Conservation (phyloP, 2,113 vertebrate genomes). For the Natator depressus region DNA sequence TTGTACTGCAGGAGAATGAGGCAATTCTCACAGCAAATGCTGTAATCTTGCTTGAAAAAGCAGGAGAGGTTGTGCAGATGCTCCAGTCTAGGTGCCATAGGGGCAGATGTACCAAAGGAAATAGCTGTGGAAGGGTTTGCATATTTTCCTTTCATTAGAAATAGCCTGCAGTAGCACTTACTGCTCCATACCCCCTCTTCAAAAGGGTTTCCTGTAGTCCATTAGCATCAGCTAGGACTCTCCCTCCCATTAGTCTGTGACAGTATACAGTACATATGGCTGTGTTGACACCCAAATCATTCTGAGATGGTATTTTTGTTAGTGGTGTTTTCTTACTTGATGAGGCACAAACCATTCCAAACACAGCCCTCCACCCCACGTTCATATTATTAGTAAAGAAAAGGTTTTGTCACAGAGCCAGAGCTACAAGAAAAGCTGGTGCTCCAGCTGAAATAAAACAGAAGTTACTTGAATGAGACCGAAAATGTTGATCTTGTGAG, state of each 20-base stretch:
- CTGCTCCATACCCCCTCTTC: not conserved
- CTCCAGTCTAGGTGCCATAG: not conserved
- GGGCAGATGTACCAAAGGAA: slow-evolving; percentile 23
- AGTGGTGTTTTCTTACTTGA: not conserved
- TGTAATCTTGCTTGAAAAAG: slow-evolving; percentile 38
- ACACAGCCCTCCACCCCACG: not conserved
- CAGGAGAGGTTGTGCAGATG: slow-evolving; percentile 26
- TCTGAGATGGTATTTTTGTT: not conserved
- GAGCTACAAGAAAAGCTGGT: not conserved
- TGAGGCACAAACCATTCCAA: not conserved
- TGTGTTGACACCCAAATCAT: not conserved
- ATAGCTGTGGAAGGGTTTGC: slow-evolving; percentile 3
- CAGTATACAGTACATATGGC: not conserved
- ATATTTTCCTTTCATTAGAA: slow-evolving; percentile 26
- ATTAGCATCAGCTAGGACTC: not conserved
- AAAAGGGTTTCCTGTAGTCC: not conserved
- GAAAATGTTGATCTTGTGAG: not conserved
- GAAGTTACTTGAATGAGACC: not conserved
- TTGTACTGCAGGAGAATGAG: slow-evolving; percentile 36
- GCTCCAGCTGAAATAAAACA: not conserved
- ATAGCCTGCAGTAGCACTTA: not conserved
- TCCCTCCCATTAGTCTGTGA: not conserved
- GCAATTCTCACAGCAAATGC: slow-evolving; percentile 54
- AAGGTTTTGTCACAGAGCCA: not conserved
- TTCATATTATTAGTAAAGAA: not conserved